These are phyloP conservation scores for Ellobium chinense DNA, from an alignment of 2,888 invertebrate genomes.

Conservation along the genomic window DNA sequence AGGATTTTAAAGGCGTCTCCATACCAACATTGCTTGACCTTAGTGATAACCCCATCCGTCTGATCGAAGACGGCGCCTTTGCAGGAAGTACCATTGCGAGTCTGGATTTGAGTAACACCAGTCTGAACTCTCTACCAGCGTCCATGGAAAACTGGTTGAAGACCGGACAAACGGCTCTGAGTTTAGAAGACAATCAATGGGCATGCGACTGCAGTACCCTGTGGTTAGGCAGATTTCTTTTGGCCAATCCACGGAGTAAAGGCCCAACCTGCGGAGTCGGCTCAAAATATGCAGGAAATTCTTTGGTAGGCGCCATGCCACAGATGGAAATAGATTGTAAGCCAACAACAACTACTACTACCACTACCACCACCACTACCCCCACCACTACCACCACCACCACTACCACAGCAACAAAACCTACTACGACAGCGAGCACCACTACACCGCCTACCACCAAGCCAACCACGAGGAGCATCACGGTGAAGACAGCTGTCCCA, in stretches of 20 bases:
- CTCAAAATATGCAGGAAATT: constrained; percentile 48
- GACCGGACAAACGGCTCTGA: not conserved
- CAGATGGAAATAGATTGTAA: constrained; percentile 51
- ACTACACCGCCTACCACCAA: not conserved
- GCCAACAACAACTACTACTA: constrained; percentile 51
- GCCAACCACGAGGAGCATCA: not conserved
- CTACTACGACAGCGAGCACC: not conserved
- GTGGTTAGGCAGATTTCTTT: constrained; percentile 59
- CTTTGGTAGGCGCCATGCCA: constrained; percentile 46
- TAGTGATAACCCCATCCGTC: constrained; percentile 3
- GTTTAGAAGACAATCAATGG: constrained; percentile 49
- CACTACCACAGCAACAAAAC: not conserved
- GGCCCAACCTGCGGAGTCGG: constrained; percentile 55
- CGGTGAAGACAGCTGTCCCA: not conserved
- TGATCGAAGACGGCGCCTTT: constrained; percentile 11
- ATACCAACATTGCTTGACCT: constrained; percentile 23
- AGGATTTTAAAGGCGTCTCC: not conserved
- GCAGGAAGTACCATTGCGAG: not conserved
- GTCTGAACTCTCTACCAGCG: constrained; percentile 15
- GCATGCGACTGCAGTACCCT: constrained; percentile 61
- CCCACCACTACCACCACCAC: constrained; percentile 30
- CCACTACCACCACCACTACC: constrained; percentile 48
- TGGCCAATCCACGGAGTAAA: constrained; percentile 12
- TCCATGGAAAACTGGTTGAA: constrained; percentile 22
- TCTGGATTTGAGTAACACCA: constrained; percentile 8